A percentile compares a stretch with the other conserved stretches of the same genome.
phyloP scores from a whole-genome alignment of 1,140 invertebrate species.

The Chrysoperla carnea region DNA sequence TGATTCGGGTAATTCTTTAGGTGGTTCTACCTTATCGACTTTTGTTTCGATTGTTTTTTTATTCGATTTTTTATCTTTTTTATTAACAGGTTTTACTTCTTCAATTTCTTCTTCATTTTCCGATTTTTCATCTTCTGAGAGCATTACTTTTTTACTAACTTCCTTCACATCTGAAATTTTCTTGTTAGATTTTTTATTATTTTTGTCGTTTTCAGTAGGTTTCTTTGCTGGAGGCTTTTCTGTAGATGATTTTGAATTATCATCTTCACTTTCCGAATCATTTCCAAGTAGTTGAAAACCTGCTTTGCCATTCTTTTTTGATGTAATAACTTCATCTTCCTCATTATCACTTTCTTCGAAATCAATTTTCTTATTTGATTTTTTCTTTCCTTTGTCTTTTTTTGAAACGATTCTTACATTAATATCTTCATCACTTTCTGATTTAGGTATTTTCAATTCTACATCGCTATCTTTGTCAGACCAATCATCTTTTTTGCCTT shows the following conservation, averaged over 20 bases:
- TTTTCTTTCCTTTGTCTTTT: constrained; percentile 14
- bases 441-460: constrained; percentile 16
- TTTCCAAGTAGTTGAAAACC: constrained; percentile 3
- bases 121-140: constrained; percentile 1
- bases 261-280: constrained; percentile 5
- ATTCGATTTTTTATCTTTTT: constrained; percentile 3
- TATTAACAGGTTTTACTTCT: background rate
- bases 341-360: constrained; percentile 15
- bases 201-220: constrained; percentile 9
- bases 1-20: background rate
- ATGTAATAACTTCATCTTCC: constrained; percentile 16
- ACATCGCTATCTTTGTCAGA: constrained; percentile 14
- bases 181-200: constrained; percentile 2
- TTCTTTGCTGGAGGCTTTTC: constrained; percentile 1
- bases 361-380: constrained; percentile 19
- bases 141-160: background rate
- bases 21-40: background rate
- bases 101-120: constrained; percentile 1
- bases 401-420: constrained; percentile 12
- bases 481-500: constrained; percentile 22
- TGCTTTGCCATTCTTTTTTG: constrained; percentile 7
- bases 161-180: background rate
- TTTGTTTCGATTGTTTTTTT: constrained; percentile 5
- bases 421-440: constrained; percentile 7
- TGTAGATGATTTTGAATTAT: constrained; percentile 1